These are phyloP conservation scores for Centrocercus urophasianus DNA, from an alignment of 2,113 vertebrate genomes.

Conservation along the genomic window DNA sequence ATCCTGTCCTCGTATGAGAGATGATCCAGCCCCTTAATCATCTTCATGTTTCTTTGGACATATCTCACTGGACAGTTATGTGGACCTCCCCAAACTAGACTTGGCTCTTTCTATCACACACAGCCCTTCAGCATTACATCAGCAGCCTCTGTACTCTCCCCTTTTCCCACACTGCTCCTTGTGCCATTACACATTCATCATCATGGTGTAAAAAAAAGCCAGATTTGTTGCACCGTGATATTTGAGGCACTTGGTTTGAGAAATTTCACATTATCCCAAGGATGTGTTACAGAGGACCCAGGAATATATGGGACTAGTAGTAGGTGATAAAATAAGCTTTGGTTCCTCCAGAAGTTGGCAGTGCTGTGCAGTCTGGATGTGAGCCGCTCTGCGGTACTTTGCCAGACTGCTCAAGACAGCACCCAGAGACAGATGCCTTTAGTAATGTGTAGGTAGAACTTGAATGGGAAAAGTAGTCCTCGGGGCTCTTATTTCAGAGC, in stretches of 20 bases:
- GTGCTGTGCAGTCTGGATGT: not conserved
- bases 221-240: not conserved
- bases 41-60: not conserved
- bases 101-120: not conserved
- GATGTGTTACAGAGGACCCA: not conserved
- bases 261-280: not conserved
- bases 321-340: not conserved
- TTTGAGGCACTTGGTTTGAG: not conserved
- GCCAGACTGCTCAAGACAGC: not conserved
- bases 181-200: not conserved
- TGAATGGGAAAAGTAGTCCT: not conserved
- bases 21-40: not conserved
- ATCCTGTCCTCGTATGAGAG: not conserved
- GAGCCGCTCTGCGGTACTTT: not conserved
- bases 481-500: constrained; percentile 1
- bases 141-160: not conserved
- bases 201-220: fast-evolving
- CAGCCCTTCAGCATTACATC: not conserved
- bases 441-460: not conserved
- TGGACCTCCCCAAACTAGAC: not conserved
- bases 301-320: not conserved
- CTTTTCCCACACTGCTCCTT: not conserved
- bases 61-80: not conserved
- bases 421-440: not conserved
- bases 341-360: not conserved